Evolutionary conservation across 1,140 invertebrate genomes (phyloP), one percentile per base, ranked within the genome.

Genomic region (Drosophila obscura): DNA sequence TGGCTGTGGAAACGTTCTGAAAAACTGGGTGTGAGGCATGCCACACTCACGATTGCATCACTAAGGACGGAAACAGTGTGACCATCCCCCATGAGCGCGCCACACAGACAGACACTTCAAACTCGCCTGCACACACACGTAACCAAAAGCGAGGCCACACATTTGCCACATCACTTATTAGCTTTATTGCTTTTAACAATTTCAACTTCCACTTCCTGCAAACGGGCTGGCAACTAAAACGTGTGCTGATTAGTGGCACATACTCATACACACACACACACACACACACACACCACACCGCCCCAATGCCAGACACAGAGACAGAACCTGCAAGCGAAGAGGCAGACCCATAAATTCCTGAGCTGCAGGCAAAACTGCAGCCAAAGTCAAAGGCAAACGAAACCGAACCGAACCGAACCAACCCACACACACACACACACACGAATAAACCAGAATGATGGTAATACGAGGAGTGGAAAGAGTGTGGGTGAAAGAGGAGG

Each of bases 101-200:
- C 13, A 43, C 15, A 19, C 19, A 19, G 19, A 35, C 31, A 35
- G 31, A 35, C n/a, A 44, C 16, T 43, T 28, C 26, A 35, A 3
- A 35, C 44, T 28, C 39, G 57, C 62, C 24, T 0, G 19, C n/a
- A 22, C 13, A 43, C 15, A 15, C 50, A 41, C 35, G 31, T 57
- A 75, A 58, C 50, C 64, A 58, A 74, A 74, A 65, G 72, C 60
- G 52, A 76, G 67, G 73, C 77, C 74, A 65, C 82, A 87, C 82
- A 85, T 87, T 85, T 85, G 82, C 82, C 82, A 85, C 82, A 85
- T 87, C 82, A 85, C 82, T 82, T 85, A 85, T 85, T 85, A 85
- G 82, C 82, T 87, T 85, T 85, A 85, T 85, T 87, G 82, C 82
- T 85, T 85, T 85, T 85, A 85, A 85, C 82, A 85, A 85, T 85